Conservation (phyloP, 2,113 vertebrate species). For the Tachysurus vachellii region DNA sequence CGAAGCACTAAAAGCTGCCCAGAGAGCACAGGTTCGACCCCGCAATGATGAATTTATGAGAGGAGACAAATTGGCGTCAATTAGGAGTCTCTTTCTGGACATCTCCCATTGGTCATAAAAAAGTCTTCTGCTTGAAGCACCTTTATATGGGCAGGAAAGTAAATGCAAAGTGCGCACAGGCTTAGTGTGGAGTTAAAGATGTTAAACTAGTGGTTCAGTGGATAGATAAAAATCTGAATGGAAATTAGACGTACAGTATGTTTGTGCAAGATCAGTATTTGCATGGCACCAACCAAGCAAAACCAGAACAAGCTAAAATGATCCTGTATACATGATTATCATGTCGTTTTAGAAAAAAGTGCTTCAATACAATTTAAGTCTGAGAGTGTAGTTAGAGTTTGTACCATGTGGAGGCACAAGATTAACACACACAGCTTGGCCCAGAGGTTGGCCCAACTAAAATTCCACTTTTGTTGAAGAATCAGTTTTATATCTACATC, state of each 20-base stretch:
- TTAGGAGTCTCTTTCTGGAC: constrained; percentile 27
- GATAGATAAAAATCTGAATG: neutral
- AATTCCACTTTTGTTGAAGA: no score
- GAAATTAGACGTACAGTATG: neutral
- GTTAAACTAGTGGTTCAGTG: neutral
- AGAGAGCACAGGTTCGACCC: constrained; percentile 39
- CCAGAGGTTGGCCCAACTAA: no score
- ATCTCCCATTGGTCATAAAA: constrained; percentile 36
- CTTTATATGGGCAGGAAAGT: constrained; percentile 2
- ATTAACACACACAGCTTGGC: neutral
- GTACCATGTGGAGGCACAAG: neutral
- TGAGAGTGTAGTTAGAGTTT: neutral
- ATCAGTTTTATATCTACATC: no score
- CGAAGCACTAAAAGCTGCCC: constrained; percentile 43
- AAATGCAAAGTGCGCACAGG: constrained; percentile 10
- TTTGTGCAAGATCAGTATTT: neutral
- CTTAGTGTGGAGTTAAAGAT: neutral
- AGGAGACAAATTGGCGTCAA: constrained; percentile 52
- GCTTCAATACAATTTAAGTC: neutral
- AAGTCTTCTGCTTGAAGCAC: constrained; percentile 8
- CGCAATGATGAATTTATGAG: constrained; percentile 53
- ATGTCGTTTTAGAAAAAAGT: no score
- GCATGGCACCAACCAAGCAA: neutral
- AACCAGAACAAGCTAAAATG: neutral
- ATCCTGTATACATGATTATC: neutral